Percentiles rank a stretch among this genome's conserved stretches.
Evolutionary conservation across 2,888 invertebrate genomes (phyloP).

Genomic region (Prosopocoilus inquinatus): DNA sequence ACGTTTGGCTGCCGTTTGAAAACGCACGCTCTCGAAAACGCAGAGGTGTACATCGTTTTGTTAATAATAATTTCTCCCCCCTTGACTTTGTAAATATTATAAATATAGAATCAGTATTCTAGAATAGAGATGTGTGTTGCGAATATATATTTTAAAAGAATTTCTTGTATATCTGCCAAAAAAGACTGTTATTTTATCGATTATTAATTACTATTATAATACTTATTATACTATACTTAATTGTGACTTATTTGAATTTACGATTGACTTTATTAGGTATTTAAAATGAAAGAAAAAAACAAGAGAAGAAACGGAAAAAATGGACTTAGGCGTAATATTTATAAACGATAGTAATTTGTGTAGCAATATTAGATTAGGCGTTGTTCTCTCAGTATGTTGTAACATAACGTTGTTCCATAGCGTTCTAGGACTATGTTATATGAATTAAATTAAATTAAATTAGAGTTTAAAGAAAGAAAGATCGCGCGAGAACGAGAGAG

Average conservation of each 20-base stretch:
- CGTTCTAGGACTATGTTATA: slow-evolving; percentile 8
- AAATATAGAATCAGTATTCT: slow-evolving; percentile 33
- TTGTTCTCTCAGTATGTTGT: slow-evolving; percentile 19
- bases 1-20: too few relatives aligned
- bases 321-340: slow-evolving; percentile 14
- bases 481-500: slow-evolving; percentile 8
- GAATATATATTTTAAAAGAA: slow-evolving; percentile 26
- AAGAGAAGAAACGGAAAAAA: not conserved
- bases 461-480: slow-evolving; percentile 15
- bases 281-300: too few relatives aligned
- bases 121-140: slow-evolving; percentile 30
- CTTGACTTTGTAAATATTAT: slow-evolving; percentile 26
- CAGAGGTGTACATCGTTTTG: too few relatives aligned
- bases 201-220: slow-evolving; percentile 26
- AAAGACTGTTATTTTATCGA: slow-evolving; percentile 48
- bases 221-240: slow-evolving; percentile 17
- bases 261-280: too few relatives aligned
- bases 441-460: slow-evolving; percentile 8
- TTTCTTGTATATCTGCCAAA: slow-evolving; percentile 46
- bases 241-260: not conserved
- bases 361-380: slow-evolving; percentile 39
- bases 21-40: too few relatives aligned
- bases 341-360: slow-evolving; percentile 30
- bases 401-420: slow-evolving; percentile 30
- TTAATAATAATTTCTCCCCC: not conserved